Evolutionary conservation across 2,797 vertebrate genomes (phyloP).

Genomic region (Pipistrellus kuhlii): DNA sequence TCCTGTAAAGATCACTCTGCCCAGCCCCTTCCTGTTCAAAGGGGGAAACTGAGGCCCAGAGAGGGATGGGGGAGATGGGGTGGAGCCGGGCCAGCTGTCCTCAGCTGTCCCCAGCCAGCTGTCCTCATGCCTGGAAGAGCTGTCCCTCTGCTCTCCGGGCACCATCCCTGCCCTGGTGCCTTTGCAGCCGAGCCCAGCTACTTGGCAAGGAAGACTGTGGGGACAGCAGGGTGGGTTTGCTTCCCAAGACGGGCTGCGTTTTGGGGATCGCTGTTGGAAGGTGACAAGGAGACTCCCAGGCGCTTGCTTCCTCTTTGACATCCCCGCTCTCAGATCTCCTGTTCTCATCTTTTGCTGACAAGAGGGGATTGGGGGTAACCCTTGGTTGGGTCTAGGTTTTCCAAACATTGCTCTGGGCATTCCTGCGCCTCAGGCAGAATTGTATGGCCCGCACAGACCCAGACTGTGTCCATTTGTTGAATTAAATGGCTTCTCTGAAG

Average conservation of each 20-base stretch:
- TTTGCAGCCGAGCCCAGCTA: neutral
- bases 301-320: slow-evolving; percentile 18
- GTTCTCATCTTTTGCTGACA: neutral
- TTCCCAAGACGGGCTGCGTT: neutral
- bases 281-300: neutral
- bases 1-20: neutral
- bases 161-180: neutral
- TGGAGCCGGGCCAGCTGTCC: neutral
- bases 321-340: neutral
- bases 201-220: accelerated
- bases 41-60: no score
- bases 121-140: neutral
- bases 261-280: neutral
- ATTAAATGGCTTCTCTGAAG: slow-evolving; percentile 5
- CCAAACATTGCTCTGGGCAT: neutral
- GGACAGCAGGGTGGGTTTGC: no score
- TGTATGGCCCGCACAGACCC: neutral
- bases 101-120: neutral
- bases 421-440: neutral
- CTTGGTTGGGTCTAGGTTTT: neutral
- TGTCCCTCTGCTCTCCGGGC: neutral
- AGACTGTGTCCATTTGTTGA: neutral
- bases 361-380: neutral
- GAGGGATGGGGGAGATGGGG: neutral
- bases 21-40: neutral